Base-by-base conservation (phyloP, 1,140 invertebrate species). In the Drosophila paulistorum region DNA sequence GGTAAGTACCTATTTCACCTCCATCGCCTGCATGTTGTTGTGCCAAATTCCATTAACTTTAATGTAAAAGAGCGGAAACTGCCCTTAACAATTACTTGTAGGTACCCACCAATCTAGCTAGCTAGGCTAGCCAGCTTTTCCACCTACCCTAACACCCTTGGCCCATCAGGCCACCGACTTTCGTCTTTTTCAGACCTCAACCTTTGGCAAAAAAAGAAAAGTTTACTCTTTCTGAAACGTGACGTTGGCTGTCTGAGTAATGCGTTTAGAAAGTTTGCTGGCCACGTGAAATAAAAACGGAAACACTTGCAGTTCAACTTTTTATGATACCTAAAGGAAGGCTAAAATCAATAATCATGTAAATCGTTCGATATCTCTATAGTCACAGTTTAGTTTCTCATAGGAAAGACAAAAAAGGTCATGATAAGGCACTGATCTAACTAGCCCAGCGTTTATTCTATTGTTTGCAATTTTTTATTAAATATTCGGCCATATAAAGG, bases 181-280 rank as follows among this genome's bases (percentile, higher is more conserved):
- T 51, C 17, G 14, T 23, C 17, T 23, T 11, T 20, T 48, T 20
- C 14, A 48, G 7, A 17, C 45, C 10, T 11, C 17, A 51, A 51
- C 45, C 17, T 51, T 51, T 51, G 45, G 45, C 45, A 13, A 39
- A 51, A 51, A 30, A 30, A 1, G 3, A 26, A 30, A 60, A 81
- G 71, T 61, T 58, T 85, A 86, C 87, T 74, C 83, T 76, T 79
- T 75, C 76, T 68, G 59, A 65, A 82, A 86, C 83, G 83, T 86
- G 83, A 86, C 72, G 82, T 81, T 81, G 37, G 5, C 64, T 13
- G 63, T 14, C n/a, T 6, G 7, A 68, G 63, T 79, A 86, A 86
- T 86, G 83, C 83, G 83, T 80, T 83, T 83, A 76, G 58, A 87
- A 87, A 82, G 83, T 86, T 86, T 80, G 69, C 39, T n/a, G 65